Conservation (phyloP, 2,888 invertebrate genomes). For the Eubasilissa splendida region DNA sequence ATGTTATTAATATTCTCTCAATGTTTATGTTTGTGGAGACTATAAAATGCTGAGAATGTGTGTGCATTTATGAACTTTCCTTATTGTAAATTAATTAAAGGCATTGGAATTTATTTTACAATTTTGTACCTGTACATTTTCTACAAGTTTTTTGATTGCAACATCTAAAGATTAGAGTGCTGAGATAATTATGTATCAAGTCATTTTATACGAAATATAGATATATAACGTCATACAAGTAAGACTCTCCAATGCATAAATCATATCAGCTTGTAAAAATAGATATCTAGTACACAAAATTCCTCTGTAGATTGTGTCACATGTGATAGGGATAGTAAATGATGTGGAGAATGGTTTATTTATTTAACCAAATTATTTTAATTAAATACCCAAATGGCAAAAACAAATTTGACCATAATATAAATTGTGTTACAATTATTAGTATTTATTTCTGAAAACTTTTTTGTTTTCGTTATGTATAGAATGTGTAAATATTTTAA, state of each 20-base stretch:
- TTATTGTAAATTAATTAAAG: slow-evolving; percentile 5
- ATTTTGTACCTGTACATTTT: slow-evolving; percentile 23
- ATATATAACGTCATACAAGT: slow-evolving; percentile 46
- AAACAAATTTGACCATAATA: slow-evolving; percentile 16
- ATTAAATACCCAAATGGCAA: background rate
- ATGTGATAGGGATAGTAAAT: slow-evolving; percentile 40
- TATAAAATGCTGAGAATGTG: background rate
- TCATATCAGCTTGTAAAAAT: slow-evolving; percentile 57
- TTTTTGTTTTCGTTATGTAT: slow-evolving; percentile 49
- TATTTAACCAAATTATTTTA: slow-evolving; percentile 28
- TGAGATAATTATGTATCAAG: slow-evolving; percentile 35
- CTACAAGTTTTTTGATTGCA: slow-evolving; percentile 11
- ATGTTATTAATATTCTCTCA: slow-evolving; percentile 35
- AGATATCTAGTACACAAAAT: slow-evolving; percentile 54
- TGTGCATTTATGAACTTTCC: slow-evolving; percentile 23
- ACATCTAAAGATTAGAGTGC: slow-evolving; percentile 16
- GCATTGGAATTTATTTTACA: slow-evolving; percentile 18
- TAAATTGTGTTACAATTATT: background rate
- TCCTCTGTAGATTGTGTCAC: slow-evolving; percentile 39
- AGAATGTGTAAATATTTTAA: slow-evolving; percentile 50
- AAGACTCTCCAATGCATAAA: slow-evolving; percentile 54
- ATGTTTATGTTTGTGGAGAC: slow-evolving; percentile 16
- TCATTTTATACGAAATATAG: slow-evolving; percentile 45
- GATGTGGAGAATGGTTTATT: slow-evolving; percentile 25
- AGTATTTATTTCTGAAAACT: slow-evolving; percentile 22